A percentile compares a stretch with the other conserved stretches of the same genome.
These are phyloP conservation scores for Chaetops frenatus DNA, from an alignment of 2,113 vertebrate species.

Conservation along the genomic window DNA sequence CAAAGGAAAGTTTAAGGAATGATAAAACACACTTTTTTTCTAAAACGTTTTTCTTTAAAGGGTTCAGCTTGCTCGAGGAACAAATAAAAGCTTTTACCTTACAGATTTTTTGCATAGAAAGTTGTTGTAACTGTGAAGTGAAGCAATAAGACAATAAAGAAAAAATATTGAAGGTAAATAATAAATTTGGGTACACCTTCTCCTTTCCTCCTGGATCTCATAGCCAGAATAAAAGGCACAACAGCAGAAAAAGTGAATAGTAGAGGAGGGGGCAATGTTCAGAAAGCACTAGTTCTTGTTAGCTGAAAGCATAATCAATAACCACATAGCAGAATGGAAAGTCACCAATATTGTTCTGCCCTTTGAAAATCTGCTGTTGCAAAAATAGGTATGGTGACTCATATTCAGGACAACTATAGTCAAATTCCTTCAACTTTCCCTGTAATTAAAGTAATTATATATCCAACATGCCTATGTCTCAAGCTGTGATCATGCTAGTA, in stretches of 20 bases:
- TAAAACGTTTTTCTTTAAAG: neutral
- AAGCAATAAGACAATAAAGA: neutral
- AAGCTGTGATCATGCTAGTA: neutral
- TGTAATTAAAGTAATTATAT: neutral
- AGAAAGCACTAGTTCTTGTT: neutral
- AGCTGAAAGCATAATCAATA: neutral
- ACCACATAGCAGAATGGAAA: neutral
- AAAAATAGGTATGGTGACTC: neutral
- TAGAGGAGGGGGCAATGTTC: neutral
- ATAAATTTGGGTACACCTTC: neutral
- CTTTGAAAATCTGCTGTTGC: neutral
- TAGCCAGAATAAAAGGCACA: neutral
- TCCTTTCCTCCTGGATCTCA: neutral
- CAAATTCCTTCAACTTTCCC: neutral
- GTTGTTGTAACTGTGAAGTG: neutral
- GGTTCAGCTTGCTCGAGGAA: neutral
- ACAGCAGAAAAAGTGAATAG: neutral
- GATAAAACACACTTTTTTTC: neutral
- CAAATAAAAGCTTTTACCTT: neutral
- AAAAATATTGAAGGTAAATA: neutral
- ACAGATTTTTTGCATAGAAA: neutral
- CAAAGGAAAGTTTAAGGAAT: neutral
- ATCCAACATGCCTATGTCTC: neutral
- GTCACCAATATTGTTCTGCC: neutral
- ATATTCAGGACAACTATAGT: neutral